Conservation (phyloP, 2,888 invertebrate genomes). For the Apodemia mormo region DNA sequence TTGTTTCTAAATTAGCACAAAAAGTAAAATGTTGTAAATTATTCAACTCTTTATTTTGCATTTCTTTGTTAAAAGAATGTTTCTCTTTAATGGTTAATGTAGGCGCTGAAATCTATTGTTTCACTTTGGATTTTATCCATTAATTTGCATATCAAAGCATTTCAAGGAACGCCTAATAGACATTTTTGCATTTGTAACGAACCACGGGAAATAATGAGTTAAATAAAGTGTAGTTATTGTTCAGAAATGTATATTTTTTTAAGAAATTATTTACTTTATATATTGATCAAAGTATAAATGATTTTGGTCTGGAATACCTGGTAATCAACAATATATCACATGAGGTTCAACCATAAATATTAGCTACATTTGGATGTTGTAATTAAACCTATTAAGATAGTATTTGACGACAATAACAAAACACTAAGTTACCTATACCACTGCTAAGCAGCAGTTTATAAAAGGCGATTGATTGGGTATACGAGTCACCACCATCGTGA, state of each 20-base stretch:
- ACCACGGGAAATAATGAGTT: constrained; percentile 62
- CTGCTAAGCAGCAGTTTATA: too few species aligned
- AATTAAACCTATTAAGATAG: too few species aligned
- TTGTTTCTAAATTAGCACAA: neutral
- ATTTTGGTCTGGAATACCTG: too few species aligned
- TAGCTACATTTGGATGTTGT: too few species aligned
- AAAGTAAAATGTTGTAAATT: constrained; percentile 3
- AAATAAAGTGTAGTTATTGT: constrained; percentile 52
- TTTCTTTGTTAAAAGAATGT: constrained; percentile 28
- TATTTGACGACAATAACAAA: too few species aligned
- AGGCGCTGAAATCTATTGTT: constrained; percentile 62
- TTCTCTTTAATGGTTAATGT: constrained; percentile 38
- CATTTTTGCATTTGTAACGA: constrained; percentile 74
- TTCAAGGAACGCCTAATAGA: constrained; percentile 62
- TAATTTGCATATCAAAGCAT: constrained; percentile 70
- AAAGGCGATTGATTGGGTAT: too few species aligned
- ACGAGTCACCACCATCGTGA: too few species aligned
- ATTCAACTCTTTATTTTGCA: constrained; percentile 16
- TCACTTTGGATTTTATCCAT: constrained; percentile 53
- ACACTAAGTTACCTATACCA: too few species aligned
- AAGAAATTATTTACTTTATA: neutral
- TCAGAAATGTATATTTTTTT: neutral
- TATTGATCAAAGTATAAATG: too few species aligned
- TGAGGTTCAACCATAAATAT: too few species aligned
- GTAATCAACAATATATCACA: too few species aligned